These are phyloP conservation scores for Beroe forskalii DNA, from an alignment of 37 sponge, comb jelly and placozoan species.

Conservation along the genomic window DNA sequence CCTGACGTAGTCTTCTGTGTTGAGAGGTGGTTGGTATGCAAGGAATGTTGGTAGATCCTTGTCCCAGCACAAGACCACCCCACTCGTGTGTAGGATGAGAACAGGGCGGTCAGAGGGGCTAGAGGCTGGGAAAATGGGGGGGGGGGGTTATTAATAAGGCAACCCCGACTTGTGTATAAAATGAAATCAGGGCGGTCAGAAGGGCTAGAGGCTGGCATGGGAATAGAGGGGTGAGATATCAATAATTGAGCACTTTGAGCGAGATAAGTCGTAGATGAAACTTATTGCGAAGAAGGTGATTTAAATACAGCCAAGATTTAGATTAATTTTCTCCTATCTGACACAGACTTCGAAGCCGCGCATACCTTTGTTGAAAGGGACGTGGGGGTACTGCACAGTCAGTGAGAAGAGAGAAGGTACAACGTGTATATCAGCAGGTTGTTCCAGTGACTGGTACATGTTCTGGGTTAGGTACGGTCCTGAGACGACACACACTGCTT, in stretches of 20 bases:
- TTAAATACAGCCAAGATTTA: too few relatives aligned
- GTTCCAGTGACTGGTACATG: conserved; percentile 5
- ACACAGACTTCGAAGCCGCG: not conserved
- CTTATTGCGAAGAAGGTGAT: too few relatives aligned
- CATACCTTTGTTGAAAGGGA: conserved; percentile 1
- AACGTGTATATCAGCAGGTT: conserved; percentile 29
- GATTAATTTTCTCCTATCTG: not conserved
- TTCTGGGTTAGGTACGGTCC: not conserved
- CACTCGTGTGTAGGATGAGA: conserved; percentile 33
- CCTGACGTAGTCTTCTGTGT: not conserved
- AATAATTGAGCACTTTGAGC: too few relatives aligned
- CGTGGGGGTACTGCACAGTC: conserved; percentile 47
- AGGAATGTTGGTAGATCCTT: conserved; percentile 18
- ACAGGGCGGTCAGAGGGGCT: conserved; percentile 42
- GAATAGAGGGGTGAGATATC: too few relatives aligned
- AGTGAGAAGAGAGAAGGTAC: not conserved
- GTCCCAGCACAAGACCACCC: conserved; percentile 33
- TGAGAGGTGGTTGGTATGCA: conserved; percentile 24
- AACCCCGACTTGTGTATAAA: conserved; percentile 7
- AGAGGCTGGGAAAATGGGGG: too few relatives aligned
- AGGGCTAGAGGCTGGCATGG: conserved; percentile 38
- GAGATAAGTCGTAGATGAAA: too few relatives aligned
- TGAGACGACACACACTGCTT: conserved; percentile 39
- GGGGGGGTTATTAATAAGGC: too few relatives aligned
- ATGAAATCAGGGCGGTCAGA: conserved; percentile 40